phyloP scores from a whole-genome alignment of 2,888 invertebrate genomes.

The Tillus elongatus region DNA sequence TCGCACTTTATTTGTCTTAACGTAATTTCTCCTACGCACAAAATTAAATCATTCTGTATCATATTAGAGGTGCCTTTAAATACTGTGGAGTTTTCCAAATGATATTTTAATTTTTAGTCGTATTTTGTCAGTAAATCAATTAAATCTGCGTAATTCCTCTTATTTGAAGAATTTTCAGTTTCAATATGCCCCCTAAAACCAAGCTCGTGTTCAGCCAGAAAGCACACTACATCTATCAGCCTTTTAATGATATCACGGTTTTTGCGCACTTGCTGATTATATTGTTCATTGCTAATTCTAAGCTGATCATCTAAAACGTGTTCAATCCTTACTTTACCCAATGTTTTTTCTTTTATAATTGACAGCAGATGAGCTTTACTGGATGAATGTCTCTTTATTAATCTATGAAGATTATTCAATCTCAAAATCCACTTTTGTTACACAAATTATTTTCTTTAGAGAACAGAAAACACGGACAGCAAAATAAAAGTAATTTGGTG shows the following conservation, averaged over 20 bases:
- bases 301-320: too few relatives aligned
- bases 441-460: too few relatives aligned
- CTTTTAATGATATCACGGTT: slow-evolving; percentile 7
- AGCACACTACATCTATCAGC: not conserved
- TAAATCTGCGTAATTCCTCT: not conserved
- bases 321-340: not conserved
- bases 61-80: too few relatives aligned
- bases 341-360: slow-evolving; percentile 2
- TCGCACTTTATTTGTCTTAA: too few relatives aligned
- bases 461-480: too few relatives aligned
- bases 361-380: not conserved
- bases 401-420: not conserved
- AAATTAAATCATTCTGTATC: too few relatives aligned
- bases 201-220: too few relatives aligned
- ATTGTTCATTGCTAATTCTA: too few relatives aligned
- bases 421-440: not conserved
- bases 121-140: slow-evolving; percentile 5
- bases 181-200: too few relatives aligned
- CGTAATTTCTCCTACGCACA: too few relatives aligned
- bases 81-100: too few relatives aligned
- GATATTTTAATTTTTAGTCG: not conserved
- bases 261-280: slow-evolving; percentile 5
- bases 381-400: slow-evolving; percentile 1
- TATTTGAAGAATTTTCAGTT: not conserved
- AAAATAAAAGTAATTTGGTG: too few relatives aligned